Base-by-base conservation (phyloP, 2,888 invertebrate genomes). In the Napeogenes inachia region DNA sequence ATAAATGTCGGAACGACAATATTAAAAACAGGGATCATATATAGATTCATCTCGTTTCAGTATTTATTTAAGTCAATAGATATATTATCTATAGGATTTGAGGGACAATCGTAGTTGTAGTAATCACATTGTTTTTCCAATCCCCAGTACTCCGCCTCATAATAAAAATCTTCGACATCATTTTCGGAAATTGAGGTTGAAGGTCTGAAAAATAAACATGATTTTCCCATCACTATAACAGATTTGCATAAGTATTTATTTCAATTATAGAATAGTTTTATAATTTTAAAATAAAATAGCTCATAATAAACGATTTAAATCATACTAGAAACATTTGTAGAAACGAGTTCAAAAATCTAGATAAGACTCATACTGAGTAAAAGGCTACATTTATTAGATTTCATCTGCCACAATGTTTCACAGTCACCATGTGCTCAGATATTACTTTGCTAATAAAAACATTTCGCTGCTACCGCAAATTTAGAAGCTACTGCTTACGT, bases 141-240 rank as follows among this genome's bases (percentile, higher is more conserved):
- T 21, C 93, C 93, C 62, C 80, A 77, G 65, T 87, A 85, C 77
- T 93, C 93, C 10, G 93, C 93, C 72, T 92, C 89, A 70, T 91
- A 90, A 72, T 91, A 92, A 64, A 80, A 85, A 61, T 91, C 88
- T 21, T 91, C 86, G 64, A 93, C 73, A 60, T 88, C 83, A 65
- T 93, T 92, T 76, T 88, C 89, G 58, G 77, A 71, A 63, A 84
- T 82, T 13, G 93, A 93, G 30, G 92, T 84, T 59, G 93, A 92
- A 47, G 93, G 93, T n/a, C 93, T 94, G 82, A 32, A 85, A 85
- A 68, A 62, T 45, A 62, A 57, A 42, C 53, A 33, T 57, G 10
- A 30, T 8, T 54, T 54, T 12, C 35, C 30, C 42, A 12, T 46
- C 3, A 42, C 42, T 10, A 3, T 3, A 38, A 38, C 5, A 38